A percentile compares a stretch with the other conserved stretches of the same genome.
Evolutionary conservation across 2,113 vertebrate genomes (phyloP).

Genomic region (Galeopterus variegatus): DNA sequence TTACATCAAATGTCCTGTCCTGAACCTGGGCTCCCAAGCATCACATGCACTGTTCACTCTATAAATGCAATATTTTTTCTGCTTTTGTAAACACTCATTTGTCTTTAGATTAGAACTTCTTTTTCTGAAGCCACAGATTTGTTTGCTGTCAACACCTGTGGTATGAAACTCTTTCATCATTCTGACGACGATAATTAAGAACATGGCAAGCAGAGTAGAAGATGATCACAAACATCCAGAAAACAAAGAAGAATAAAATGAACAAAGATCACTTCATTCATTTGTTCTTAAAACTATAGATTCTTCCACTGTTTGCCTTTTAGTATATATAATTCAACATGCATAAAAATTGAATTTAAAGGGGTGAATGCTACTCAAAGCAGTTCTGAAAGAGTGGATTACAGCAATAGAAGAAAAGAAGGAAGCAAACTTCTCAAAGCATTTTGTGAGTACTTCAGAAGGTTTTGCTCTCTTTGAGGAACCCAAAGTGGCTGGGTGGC

Average conservation of each 20-base stretch:
- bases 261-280: conserved; percentile 27
- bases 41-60: background rate
- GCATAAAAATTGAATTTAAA: conserved; percentile 58
- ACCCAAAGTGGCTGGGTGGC: no score
- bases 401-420: conserved; percentile 1
- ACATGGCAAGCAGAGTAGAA: background rate
- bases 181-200: conserved; percentile 47
- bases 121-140: conserved; percentile 68
- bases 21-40: background rate
- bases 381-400: background rate
- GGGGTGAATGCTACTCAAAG: background rate
- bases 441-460: background rate
- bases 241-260: conserved; percentile 56
- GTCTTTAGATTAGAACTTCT: conserved; percentile 52
- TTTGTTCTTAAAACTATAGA: conserved; percentile 58
- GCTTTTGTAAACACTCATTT: conserved; percentile 68
- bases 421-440: background rate
- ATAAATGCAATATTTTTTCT: conserved; percentile 23
- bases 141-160: conserved; percentile 63
- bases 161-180: conserved; percentile 77
- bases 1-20: background rate
- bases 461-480: background rate
- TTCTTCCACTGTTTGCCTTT: background rate
- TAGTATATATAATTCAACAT: background rate
- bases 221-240: conserved; percentile 9